Evolutionary conservation across 1,140 invertebrate genomes (phyloP), one percentile per base, ranked within the genome.

Genomic region (Sitobion miscanthi): DNA sequence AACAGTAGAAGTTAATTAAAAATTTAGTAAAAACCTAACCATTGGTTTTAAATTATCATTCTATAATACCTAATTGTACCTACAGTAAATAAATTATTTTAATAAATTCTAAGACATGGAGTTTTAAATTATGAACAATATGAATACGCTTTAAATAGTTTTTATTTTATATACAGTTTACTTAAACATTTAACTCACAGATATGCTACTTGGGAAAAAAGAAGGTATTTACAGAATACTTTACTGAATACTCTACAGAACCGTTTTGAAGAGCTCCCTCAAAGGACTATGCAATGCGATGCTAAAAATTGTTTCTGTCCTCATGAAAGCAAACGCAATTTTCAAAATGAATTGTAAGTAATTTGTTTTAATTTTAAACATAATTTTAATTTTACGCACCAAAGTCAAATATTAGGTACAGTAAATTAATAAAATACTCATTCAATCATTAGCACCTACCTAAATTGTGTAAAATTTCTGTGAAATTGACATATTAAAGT

Each of bases 151-250:
- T 21, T 83, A 83, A 83, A 83, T 83, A 83, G 42, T 83, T 8
- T 83, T 83, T 91, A 45, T 62, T 69, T 23, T 47, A 23, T 69
- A 83, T 14, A 69, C 30, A 30, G 62, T 69, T 83, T 20, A 17
- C n/a, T 42, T 11, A 83, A 83, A 83, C 42, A 83, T 83, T 83
- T 82, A 35, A 83, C 54, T 94, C 94, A 54, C 94, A 97, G 96
- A 94, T 97, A 97, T 95, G 97, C 97, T 21, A 96, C 96, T 9
- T 97, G 97, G 97, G 97, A 97, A 95, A 94, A 42, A 42, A 42
- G 42, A 42, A 42, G 42, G 42, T 42, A 3, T 42, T 42, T 4
- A 42, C 42, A 42, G 2, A 42, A 42, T 42, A 4, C 42, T 42
- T 4, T 42, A 42, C 42, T 42, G 42, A 42, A 42, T 42, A 42